These are phyloP conservation scores for Manis pentadactyla DNA, from an alignment of 2,797 vertebrate species.

Conservation along the genomic window DNA sequence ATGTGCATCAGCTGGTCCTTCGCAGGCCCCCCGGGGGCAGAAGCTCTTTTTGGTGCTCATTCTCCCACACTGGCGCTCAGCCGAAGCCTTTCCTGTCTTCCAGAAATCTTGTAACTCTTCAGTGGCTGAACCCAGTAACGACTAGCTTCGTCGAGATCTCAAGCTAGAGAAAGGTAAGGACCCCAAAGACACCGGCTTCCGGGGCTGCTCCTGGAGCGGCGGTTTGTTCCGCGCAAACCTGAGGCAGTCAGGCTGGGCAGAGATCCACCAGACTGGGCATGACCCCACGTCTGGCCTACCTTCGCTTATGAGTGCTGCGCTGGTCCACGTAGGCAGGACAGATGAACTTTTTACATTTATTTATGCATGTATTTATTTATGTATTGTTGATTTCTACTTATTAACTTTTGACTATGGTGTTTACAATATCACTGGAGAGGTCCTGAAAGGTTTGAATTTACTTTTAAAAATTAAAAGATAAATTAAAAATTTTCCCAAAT, in stretches of 20 bases:
- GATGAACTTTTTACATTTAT: background rate
- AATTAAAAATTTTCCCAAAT: background rate
- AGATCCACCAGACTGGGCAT: background rate
- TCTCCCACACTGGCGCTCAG: background rate
- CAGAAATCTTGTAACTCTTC: background rate
- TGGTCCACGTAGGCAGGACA: background rate
- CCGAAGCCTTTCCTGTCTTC: background rate
- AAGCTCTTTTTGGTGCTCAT: background rate
- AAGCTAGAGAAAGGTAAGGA: background rate
- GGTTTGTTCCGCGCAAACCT: background rate
- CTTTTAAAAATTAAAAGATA: background rate
- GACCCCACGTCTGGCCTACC: background rate
- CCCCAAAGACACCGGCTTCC: background rate
- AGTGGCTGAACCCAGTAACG: background rate
- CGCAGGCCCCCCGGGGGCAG: background rate
- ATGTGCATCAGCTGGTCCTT: background rate
- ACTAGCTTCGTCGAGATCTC: background rate
- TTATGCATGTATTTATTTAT: background rate
- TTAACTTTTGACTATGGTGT: background rate
- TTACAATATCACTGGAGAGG: background rate
- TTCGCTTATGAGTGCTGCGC: background rate
- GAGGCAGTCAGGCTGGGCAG: background rate
- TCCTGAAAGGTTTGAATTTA: conserved; percentile 22
- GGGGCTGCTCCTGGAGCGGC: background rate
- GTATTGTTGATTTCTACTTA: background rate